A percentile compares a stretch with the other conserved stretches of the same genome.
These are phyloP conservation scores for Melanaphis sacchari DNA, from an alignment of 1,140 invertebrate genomes.

Conservation along the genomic window DNA sequence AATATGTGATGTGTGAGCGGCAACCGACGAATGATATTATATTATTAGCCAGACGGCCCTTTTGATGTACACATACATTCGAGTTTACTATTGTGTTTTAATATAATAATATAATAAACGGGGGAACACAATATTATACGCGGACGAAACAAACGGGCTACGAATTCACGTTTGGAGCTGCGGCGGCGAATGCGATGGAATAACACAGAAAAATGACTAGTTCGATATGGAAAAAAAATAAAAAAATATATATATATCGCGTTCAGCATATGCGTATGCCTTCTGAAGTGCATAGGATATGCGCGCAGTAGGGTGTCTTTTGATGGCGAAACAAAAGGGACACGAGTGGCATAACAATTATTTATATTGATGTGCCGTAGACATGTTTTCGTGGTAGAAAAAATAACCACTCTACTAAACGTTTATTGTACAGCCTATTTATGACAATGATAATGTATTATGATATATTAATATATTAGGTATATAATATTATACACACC, in stretches of 20 bases:
- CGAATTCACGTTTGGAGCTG: not conserved
- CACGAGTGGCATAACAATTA: not conserved
- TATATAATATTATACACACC: too few relatives aligned
- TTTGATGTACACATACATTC: conserved; percentile 30
- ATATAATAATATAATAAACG: not conserved
- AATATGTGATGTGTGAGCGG: not conserved
- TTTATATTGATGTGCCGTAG: not conserved
- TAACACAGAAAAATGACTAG: conserved; percentile 1
- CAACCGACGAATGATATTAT: not conserved
- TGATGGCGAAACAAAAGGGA: conserved; percentile 36
- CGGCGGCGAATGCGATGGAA: not conserved
- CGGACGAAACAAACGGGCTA: not conserved
- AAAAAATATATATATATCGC: not conserved
- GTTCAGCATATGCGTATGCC: not conserved
- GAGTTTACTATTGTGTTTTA: not conserved
- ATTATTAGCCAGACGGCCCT: conserved; percentile 13
- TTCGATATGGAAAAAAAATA: not conserved
- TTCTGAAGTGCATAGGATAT: not conserved
- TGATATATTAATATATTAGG: not conserved
- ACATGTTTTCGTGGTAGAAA: not conserved
- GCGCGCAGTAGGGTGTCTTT: not conserved
- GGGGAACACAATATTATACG: not conserved
- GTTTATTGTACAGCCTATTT: conserved; percentile 1
- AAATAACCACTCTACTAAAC: not conserved
- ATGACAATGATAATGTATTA: not conserved